Base-by-base conservation (phyloP, 2,113 vertebrate species). In the Carollia perspicillata region DNA sequence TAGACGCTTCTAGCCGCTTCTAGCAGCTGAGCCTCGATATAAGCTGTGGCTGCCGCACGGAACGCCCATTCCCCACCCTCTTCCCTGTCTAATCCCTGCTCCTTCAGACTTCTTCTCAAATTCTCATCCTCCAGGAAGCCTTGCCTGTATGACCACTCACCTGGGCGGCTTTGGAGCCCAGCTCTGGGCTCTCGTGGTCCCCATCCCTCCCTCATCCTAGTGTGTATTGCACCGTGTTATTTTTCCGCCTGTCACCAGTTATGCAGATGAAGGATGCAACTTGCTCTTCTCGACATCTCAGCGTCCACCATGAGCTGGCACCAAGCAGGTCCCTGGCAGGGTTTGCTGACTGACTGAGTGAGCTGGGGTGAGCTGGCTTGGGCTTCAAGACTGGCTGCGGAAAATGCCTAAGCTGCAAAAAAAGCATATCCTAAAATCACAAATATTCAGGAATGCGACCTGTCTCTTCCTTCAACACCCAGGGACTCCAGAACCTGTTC, bases 61-160 rank as follows among this genome's bases (percentile, higher is more conserved):
- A 60, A 72, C 26, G 47, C 8, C 10, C 23, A 33, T 26, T 23
- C 20, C 26, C 23, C 18, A 4, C 51, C 37, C 0, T 3, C 26
- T 77, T 89, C 22, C 60, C 79, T 47, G 23, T 44, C 66, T 78
- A 9, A 49, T 30, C 77, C 75, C 9, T 49, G 33, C 13, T 86
- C 63, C 30, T 63, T 85, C 63, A 90, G 42, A 35, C 3, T 23
- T 51, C 42, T 44, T 53, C 75, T 58, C 75, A 37, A 77, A 42
- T 18, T 90, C n/a, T 53, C 12, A 51, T 92, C 58, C 44, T 79
- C 68, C 80, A 44, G 60, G 68, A 96, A 85, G 60, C 2, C 23
- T 17, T 35, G 53, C 35, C 1, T 3, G 17, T 4, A 33, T 35
- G 84, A 42, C 4, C 0, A 2, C 30, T 40, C 40, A 1, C 8